Base-by-base conservation (phyloP, 2,113 vertebrate species). In the Tetrax tetrax region DNA sequence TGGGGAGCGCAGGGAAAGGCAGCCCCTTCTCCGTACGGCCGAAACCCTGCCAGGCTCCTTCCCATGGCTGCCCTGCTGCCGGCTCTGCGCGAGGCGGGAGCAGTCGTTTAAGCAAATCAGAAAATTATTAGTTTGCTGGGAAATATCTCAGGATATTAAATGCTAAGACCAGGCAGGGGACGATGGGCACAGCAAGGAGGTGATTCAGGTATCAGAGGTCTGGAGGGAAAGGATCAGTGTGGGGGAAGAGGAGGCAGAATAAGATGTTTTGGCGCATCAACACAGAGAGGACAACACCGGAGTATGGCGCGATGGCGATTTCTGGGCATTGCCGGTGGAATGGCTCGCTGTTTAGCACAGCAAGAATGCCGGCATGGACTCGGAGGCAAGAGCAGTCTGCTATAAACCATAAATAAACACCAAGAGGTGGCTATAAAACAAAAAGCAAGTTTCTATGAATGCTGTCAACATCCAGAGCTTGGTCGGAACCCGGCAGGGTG, bases 21-120 rank as follows among this genome's bases (percentile, higher is more conserved):
- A 64, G n/a, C 18, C 27, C 28, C 51, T 47, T 21, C 47, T 66
- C 57, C 1, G 0, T 21, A 28, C 25, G 63, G 41, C n/a, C 0
- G 0, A 65, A 61, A 45, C 65, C 28, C 37, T n/a, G 41, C 31
- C 3, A 2, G 54, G 43, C 28, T 87, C 41, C 77, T 59, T 64
- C 63, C 31, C n/a, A 24, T 0, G 1, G 63, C 50, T 0, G 8
- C 37, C 63, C 35, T 6, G 3, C 68, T 3, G 9, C 45, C 4
- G 1, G 25, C 56, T 47, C 81, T 47, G 37, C 0, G 2, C 1
- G 1, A 68, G 54, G 28, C 2, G 1, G 71, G 14, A 61, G 27
- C 53, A 18, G 47, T 27, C 3, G 0, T 27, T 57, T 19, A 63
- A 63, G 33, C 60, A 57, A 41, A 51, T 12, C 7, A 37, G 57